These are phyloP conservation scores for Drosophila azteca DNA, from an alignment of 1,140 invertebrate genomes.

Conservation along the genomic window DNA sequence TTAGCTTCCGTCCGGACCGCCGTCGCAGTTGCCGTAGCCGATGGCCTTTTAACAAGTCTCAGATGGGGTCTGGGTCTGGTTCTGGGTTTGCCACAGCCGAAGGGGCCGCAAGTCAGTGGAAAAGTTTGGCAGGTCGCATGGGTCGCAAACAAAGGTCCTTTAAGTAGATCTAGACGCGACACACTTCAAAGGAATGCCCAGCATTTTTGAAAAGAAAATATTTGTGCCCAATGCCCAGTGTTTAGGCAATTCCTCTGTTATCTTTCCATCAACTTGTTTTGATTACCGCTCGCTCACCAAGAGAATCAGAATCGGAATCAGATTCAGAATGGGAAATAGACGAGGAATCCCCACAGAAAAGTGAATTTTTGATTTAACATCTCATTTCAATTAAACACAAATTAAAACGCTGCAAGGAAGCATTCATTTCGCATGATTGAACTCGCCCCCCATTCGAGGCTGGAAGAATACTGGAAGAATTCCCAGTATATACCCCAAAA, in stretches of 20 bases:
- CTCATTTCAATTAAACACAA: conserved; percentile 14
- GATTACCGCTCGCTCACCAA: conserved; percentile 19
- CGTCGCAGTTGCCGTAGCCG: not conserved
- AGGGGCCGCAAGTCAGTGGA: conserved; percentile 14
- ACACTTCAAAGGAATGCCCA: conserved; percentile 70
- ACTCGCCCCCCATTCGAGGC: too few relatives aligned
- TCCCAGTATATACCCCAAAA: too few relatives aligned
- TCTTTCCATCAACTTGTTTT: conserved; percentile 39
- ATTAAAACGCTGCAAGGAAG: not conserved
- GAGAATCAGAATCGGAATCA: not conserved
- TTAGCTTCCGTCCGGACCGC: not conserved
- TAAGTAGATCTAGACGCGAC: conserved; percentile 39
- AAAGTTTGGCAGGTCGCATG: conserved; percentile 16
- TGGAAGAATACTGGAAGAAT: too few relatives aligned
- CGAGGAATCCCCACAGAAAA: conserved; percentile 10
- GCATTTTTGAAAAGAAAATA: conserved; percentile 53
- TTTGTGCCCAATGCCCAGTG: conserved; percentile 37
- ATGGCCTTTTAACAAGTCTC: conserved; percentile 56
- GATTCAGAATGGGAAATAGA: not conserved
- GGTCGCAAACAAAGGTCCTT: conserved; percentile 27
- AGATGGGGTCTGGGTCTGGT: not conserved
- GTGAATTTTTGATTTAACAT: conserved; percentile 18
- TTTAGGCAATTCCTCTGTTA: conserved; percentile 12
- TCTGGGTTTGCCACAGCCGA: conserved; percentile 5
- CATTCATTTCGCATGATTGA: too few relatives aligned